These are phyloP conservation scores for Tauraco erythrolophus DNA, from an alignment of 2,113 vertebrate species.

Conservation along the genomic window DNA sequence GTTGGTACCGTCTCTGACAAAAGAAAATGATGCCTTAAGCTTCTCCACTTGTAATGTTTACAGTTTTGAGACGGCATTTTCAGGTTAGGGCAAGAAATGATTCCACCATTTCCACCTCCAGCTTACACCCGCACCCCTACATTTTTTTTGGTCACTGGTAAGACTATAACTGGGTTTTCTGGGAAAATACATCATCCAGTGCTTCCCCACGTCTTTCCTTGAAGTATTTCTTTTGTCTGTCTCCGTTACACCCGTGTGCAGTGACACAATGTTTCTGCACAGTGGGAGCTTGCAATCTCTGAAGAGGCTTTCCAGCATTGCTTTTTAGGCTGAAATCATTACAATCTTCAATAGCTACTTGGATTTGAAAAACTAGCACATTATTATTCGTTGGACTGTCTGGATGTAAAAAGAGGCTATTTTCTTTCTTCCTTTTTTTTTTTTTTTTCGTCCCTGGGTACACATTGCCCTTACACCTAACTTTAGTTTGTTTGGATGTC, in stretches of 20 bases:
- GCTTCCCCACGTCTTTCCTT: slow-evolving; percentile 59
- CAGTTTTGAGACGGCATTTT: slow-evolving; percentile 16
- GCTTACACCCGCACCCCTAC: too few species aligned
- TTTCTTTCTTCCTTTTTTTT: slow-evolving; percentile 52
- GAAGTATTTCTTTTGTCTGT: slow-evolving; percentile 80
- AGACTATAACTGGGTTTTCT: slow-evolving; percentile 23
- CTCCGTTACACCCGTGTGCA: slow-evolving; percentile 73
- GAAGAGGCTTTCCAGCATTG: slow-evolving; percentile 79
- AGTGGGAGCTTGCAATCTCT: slow-evolving; percentile 79
- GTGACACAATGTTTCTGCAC: slow-evolving; percentile 80
- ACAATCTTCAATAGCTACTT: slow-evolving; percentile 79
- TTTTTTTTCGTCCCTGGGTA: slow-evolving; percentile 8
- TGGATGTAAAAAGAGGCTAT: slow-evolving; percentile 75
- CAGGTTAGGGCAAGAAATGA: neutral
- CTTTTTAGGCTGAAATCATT: slow-evolving; percentile 83
- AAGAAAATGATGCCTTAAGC: neutral
- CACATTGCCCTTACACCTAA: slow-evolving; percentile 71
- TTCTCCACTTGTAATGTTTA: neutral
- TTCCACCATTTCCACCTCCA: neutral
- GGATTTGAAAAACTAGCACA: slow-evolving; percentile 78
- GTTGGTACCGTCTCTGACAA: neutral
- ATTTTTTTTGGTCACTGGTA: neutral
- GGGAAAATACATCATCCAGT: slow-evolving; percentile 39
- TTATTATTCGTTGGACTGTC: slow-evolving; percentile 81
- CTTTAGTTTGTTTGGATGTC: slow-evolving; percentile 66